Conservation (phyloP, 2,888 invertebrate genomes). For the Plagodis pulveraria region DNA sequence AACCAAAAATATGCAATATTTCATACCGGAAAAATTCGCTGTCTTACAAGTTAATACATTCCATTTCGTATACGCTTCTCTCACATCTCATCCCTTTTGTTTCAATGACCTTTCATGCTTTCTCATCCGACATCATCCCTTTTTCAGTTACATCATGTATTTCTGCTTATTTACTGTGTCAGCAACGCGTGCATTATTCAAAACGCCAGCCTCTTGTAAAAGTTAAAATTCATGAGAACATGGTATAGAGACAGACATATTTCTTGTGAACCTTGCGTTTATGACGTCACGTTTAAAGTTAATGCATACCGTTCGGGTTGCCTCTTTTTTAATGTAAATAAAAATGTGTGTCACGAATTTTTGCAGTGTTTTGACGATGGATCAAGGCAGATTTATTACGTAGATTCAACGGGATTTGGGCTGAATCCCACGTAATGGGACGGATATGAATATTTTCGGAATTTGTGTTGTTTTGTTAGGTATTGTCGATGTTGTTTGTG, state of each 20-base stretch:
- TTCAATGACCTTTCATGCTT: neutral
- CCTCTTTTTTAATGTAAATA: slow-evolving; percentile 49
- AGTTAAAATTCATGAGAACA: slow-evolving; percentile 77
- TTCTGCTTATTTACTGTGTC: slow-evolving; percentile 8
- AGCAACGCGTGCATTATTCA: slow-evolving; percentile 59
- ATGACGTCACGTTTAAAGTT: slow-evolving; percentile 73
- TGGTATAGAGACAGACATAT: slow-evolving; percentile 57
- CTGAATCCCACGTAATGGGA: slow-evolving; percentile 33
- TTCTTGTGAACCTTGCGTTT: slow-evolving; percentile 65
- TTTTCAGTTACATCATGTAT: neutral
- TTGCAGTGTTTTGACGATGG: slow-evolving; percentile 27
- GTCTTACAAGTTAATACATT: neutral
- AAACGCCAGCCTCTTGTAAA: slow-evolving; percentile 45
- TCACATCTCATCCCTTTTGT: neutral
- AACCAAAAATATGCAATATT: too few species aligned
- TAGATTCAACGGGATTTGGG: slow-evolving; percentile 30
- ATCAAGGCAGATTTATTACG: slow-evolving; percentile 34
- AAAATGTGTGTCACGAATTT: slow-evolving; percentile 36
- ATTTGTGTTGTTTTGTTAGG: slow-evolving; percentile 22
- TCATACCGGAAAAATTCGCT: too few species aligned
- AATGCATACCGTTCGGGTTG: slow-evolving; percentile 44
- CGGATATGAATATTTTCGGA: slow-evolving; percentile 33
- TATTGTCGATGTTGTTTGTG: slow-evolving; percentile 12
- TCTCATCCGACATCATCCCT: neutral
- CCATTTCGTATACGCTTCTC: neutral